Conservation (phyloP, 2,797 vertebrate genomes). For the Melanotaenia parkinsoni region DNA sequence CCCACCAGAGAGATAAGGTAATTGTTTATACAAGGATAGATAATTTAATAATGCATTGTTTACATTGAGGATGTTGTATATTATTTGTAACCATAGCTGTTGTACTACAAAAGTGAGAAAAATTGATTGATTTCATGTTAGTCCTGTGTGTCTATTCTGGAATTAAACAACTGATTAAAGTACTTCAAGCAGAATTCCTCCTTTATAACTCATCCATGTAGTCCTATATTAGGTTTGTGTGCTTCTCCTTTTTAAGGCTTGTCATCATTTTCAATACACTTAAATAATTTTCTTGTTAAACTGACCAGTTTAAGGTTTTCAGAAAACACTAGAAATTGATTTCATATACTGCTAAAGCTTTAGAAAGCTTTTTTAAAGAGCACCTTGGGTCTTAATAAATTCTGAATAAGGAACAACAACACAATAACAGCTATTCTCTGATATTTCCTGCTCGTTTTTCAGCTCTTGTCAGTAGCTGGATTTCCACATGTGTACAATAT, state of each 20-base stretch:
- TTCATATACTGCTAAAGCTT: neutral
- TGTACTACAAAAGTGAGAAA: neutral
- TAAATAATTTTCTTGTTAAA: neutral
- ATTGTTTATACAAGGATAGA: slow-evolving; percentile 50
- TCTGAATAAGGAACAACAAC: neutral
- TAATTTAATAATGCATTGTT: slow-evolving; percentile 53
- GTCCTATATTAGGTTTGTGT: neutral
- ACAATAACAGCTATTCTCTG: slow-evolving; percentile 8
- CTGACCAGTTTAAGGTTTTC: neutral
- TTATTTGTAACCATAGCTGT: slow-evolving; percentile 10
- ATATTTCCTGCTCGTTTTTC: slow-evolving; percentile 13
- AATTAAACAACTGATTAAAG: slow-evolving; percentile 4
- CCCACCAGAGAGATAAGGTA: slow-evolving; percentile 55
- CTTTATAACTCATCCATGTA: neutral
- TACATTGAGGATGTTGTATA: slow-evolving; percentile 26
- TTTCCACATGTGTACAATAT: slow-evolving; percentile 41
- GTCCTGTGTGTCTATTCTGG: neutral
- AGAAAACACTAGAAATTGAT: neutral
- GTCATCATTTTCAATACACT: neutral
- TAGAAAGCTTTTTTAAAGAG: neutral
- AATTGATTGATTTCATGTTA: neutral
- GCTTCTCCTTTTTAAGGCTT: neutral
- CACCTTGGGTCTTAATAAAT: neutral
- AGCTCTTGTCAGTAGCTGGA: slow-evolving; percentile 16
- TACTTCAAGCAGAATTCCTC: slow-evolving; percentile 11